These are phyloP conservation scores for Hylyphantes graminicola DNA, from an alignment of 1,140 invertebrate genomes.

Conservation along the genomic window DNA sequence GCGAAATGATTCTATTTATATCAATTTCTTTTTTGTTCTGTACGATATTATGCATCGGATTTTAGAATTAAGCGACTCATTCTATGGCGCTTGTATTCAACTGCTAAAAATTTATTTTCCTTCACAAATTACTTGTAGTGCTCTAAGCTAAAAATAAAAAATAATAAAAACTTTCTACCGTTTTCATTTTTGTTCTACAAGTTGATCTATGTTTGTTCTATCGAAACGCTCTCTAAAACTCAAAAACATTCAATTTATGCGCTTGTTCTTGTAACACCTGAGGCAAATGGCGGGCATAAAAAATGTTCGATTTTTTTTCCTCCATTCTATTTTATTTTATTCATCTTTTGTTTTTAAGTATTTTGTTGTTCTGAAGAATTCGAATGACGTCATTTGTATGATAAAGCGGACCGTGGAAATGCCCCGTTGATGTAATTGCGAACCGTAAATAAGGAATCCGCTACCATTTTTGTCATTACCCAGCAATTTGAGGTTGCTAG, in stretches of 20 bases:
- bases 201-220: conserved; percentile 43
- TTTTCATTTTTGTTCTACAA: conserved; percentile 30
- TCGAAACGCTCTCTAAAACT: conserved; percentile 40
- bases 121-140: conserved; percentile 33
- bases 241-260: conserved; percentile 58
- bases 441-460: conserved; percentile 51
- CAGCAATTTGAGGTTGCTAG: conserved; percentile 25
- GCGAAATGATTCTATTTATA: too few species aligned
- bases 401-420: conserved; percentile 47
- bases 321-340: conserved; percentile 2
- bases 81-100: background rate
- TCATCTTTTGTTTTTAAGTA: conserved; percentile 18
- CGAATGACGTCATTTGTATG: conserved; percentile 58
- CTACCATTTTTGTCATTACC: conserved; percentile 30
- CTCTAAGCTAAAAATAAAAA: conserved; percentile 27
- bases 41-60: too few species aligned
- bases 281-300: conserved; percentile 51
- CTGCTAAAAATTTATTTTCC: conserved; percentile 34
- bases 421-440: conserved; percentile 54
- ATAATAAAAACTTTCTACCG: conserved; percentile 5
- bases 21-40: too few species aligned
- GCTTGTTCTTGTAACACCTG: conserved; percentile 52
- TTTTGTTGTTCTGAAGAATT: conserved; percentile 19
- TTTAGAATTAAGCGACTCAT: too few species aligned
- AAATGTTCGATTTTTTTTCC: conserved; percentile 25